Conservation (phyloP, 2,888 invertebrate species). For the Zonitis immaculata region DNA sequence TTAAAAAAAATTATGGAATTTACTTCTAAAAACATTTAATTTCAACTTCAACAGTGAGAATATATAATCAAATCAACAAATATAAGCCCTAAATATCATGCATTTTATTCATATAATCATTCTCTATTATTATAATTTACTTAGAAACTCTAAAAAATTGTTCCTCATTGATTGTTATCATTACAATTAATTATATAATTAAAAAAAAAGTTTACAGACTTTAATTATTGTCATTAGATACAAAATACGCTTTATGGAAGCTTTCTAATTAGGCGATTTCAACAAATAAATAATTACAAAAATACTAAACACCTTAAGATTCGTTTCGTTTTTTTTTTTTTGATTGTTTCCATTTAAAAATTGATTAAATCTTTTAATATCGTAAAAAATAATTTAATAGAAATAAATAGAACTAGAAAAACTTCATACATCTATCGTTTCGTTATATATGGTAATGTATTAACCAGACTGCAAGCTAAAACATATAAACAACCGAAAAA, state of each 20-base stretch:
- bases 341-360: neutral
- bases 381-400: slow-evolving; percentile 25
- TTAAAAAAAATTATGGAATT: too few species aligned
- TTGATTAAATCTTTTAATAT: slow-evolving; percentile 20
- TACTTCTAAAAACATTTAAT: neutral
- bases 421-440: slow-evolving; percentile 40
- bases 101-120: neutral
- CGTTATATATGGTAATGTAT: slow-evolving; percentile 58
- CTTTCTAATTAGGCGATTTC: neutral
- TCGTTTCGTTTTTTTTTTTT: neutral
- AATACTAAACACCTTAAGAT: neutral
- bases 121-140: too few species aligned
- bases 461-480: slow-evolving; percentile 70
- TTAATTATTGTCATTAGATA: neutral
- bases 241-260: neutral
- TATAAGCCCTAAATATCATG: neutral
- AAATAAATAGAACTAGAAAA: slow-evolving; percentile 24
- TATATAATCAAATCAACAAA: neutral
- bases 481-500: slow-evolving; percentile 88
- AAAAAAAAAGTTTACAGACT: neutral
- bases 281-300: too few species aligned
- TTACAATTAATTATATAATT: neutral
- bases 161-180: neutral
- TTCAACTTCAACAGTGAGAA: neutral
- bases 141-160: neutral